Conservation (phyloP, 2,797 vertebrate species). For the Sternarchorhynchus goeldii region DNA sequence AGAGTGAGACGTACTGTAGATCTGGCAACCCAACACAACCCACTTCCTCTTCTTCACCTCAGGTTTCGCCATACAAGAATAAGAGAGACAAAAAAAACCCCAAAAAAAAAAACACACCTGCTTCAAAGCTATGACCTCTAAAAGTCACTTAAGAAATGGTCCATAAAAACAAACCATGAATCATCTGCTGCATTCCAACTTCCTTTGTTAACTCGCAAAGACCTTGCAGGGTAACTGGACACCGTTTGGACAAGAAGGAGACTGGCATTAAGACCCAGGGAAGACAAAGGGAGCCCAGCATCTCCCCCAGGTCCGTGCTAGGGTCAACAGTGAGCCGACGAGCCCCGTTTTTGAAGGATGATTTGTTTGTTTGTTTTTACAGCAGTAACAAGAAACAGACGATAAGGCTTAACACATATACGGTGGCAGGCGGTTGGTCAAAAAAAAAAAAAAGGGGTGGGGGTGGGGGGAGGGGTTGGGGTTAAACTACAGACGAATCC, state of each 20-base stretch:
- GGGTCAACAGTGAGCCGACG: conserved; percentile 58
- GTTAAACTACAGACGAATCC: conserved; percentile 28
- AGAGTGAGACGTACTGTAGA: conserved; percentile 67
- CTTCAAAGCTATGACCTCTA: conserved; percentile 38
- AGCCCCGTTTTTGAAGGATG: conserved; percentile 52
- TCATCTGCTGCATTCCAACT: conserved; percentile 18
- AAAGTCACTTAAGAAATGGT: conserved; percentile 17
- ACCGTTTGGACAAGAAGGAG: conserved; percentile 40
- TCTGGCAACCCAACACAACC: conserved; percentile 67
- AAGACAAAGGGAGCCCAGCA: conserved; percentile 45
- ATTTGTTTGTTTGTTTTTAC: conserved; percentile 56
- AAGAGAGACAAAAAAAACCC: conserved; percentile 44
- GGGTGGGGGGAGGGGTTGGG: conserved; percentile 46
- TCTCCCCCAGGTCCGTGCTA: conserved; percentile 53
- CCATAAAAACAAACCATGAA: conserved; percentile 26
- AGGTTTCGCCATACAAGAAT: conserved; percentile 54
- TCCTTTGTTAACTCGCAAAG: conserved; percentile 29
- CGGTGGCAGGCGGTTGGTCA: conserved; percentile 55
- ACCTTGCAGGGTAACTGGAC: conserved; percentile 35
- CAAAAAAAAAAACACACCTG: conserved; percentile 22
- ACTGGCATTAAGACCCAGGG: conserved; percentile 52
- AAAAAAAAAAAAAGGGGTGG: conserved; percentile 3
- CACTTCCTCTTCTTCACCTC: conserved; percentile 68
- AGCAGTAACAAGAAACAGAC: conserved; percentile 99
- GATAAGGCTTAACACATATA: conserved; percentile 56